phyloP scores from a whole-genome alignment of 2,888 invertebrate genomes.

The Tipula unca region DNA sequence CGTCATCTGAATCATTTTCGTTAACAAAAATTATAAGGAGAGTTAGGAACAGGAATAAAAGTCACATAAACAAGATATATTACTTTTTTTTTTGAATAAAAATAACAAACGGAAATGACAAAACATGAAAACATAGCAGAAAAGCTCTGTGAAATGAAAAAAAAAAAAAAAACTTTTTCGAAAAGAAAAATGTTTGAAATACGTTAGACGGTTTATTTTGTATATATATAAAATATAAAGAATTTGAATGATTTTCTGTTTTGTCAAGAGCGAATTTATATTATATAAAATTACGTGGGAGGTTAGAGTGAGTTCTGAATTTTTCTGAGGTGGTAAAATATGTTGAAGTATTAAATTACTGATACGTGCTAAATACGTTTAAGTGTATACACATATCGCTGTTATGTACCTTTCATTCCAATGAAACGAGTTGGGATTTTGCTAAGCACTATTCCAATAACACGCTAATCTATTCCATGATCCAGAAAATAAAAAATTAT shows the following conservation, averaged over 20 bases:
- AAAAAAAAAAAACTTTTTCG: not conserved
- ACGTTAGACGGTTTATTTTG: not conserved
- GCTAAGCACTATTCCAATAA: no score
- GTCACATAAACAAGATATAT: slow-evolving; percentile 8
- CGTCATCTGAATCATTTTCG: not conserved
- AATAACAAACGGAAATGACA: slow-evolving; percentile 8
- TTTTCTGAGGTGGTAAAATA: not conserved
- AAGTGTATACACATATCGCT: not conserved
- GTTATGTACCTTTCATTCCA: not conserved
- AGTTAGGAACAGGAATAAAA: not conserved
- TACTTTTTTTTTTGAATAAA: not conserved
- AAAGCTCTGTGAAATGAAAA: not conserved
- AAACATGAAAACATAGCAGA: not conserved
- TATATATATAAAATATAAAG: not conserved
- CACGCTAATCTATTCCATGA: no score
- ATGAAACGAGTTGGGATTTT: not conserved
- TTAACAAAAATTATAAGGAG: not conserved
- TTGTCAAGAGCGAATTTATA: not conserved
- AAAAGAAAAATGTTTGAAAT: slow-evolving; percentile 14
- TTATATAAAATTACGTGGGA: not conserved
- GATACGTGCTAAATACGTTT: not conserved
- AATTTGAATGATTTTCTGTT: not conserved
- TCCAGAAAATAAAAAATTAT: no score
- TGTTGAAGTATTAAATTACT: slow-evolving; percentile 14
- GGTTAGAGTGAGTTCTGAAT: not conserved